Evolutionary conservation across 1,140 invertebrate genomes (phyloP), one percentile per base, ranked within the genome.

Genomic region (Amphibalanus amphitrite): DNA sequence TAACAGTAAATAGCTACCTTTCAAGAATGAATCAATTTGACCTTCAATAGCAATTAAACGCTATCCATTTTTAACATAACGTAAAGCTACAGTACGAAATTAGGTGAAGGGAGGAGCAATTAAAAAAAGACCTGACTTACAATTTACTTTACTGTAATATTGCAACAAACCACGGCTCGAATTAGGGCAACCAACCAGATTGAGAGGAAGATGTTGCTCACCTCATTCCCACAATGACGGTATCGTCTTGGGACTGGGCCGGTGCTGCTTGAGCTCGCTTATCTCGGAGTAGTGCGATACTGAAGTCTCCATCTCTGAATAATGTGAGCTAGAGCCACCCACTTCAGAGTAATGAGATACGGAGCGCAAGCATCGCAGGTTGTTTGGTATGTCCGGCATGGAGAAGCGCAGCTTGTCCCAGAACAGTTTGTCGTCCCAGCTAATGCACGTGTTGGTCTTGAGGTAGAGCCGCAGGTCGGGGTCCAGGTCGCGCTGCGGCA

Each of bases 321-420:
- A 38, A 38, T 38, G 33, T 15, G 33, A 15, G 33, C 4, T 38
- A 15, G 33, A 38, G 33, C 4, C 64, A 65, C 64, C 23, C 23
- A 65, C 26, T 65, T 65, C 64, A 4, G 64, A 65, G 26, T 65
- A 65, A 23, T 65, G 64, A n/a, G 64, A 65, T 6, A n/a, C n/a
- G n/a, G 65, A 28, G 26, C 10, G 20, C 65, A 67, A 26, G 8
- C 8, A 3, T 20, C 65, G 65, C 4, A 20, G 26, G 17, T 67
- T 67, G 65, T 67, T 28, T 17, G 8, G 4, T 26, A 67, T 1
- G 28, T 91, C 89, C 47, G 93, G 93, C 87, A 96, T 87, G 29
- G 91, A 90, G 77, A 92, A 93, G 76, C 90, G 86, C 69, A 97
- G 83, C 81, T 95, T 95, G 77, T 94, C 88, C 93, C 93, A 97